Conservation (phyloP, 2,797 vertebrate species). For the Megalops cyprinoides region DNA sequence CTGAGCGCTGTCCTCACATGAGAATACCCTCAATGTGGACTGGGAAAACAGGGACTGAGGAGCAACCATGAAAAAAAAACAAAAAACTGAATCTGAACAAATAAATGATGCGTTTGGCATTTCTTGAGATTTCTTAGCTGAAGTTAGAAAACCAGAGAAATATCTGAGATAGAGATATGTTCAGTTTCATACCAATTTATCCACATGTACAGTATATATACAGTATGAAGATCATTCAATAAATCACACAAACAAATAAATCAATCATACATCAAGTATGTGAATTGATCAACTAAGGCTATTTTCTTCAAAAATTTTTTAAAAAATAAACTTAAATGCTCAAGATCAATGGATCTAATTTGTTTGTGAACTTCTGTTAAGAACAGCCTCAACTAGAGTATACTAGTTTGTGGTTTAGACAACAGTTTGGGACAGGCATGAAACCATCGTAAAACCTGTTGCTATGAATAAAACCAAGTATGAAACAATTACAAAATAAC, state of each 20-base stretch:
- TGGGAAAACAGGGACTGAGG: conserved; percentile 49
- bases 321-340: not conserved
- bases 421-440: too few relatives aligned
- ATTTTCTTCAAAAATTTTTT: not conserved
- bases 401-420: too few relatives aligned
- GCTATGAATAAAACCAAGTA: too few relatives aligned
- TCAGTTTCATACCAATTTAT: not conserved
- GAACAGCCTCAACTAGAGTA: too few relatives aligned
- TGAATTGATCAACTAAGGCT: not conserved
- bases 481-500: too few relatives aligned
- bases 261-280: too few relatives aligned
- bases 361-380: too few relatives aligned
- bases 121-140: conserved; percentile 53
- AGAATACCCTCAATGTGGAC: not conserved
- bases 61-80: conserved; percentile 40
- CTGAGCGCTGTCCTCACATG: not conserved
- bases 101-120: conserved; percentile 66
- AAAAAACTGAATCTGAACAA: conserved; percentile 58
- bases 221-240: not conserved
- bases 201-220: not conserved
- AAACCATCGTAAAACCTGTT: too few relatives aligned
- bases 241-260: too few relatives aligned
- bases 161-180: not conserved
- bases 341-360: too few relatives aligned
- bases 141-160: not conserved